These are phyloP conservation scores for Trichogramma evanescens DNA, from an alignment of 2,888 invertebrate species.

Conservation along the genomic window DNA sequence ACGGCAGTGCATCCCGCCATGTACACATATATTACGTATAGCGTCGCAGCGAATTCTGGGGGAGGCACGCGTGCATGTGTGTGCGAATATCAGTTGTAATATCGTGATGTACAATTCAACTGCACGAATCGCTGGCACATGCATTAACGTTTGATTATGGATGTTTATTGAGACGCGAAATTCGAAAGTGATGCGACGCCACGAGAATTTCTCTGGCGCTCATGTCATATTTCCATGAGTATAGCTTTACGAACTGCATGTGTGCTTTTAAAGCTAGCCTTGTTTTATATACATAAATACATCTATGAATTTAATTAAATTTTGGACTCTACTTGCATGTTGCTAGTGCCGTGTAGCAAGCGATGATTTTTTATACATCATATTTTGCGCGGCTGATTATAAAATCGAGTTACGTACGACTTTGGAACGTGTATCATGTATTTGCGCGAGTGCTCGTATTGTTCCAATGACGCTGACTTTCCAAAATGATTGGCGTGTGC, in stretches of 20 bases:
- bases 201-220: not conserved
- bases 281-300: too few species aligned
- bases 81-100: too few species aligned
- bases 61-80: too few species aligned
- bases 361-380: conserved; percentile 23
- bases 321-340: not conserved
- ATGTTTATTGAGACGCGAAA: conserved; percentile 18
- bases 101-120: too few species aligned
- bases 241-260: not conserved
- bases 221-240: not conserved
- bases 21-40: too few species aligned
- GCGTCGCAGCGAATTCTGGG: too few species aligned
- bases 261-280: not conserved
- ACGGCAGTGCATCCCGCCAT: too few species aligned
- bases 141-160: conserved; percentile 20
- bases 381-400: not conserved
- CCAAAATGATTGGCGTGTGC: conserved; percentile 6
- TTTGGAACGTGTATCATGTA: not conserved
- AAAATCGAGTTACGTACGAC: not conserved
- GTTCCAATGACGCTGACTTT: conserved; percentile 9
- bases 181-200: not conserved
- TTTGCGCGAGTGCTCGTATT: not conserved
- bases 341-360: not conserved
- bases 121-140: not conserved
- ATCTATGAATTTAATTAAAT: conserved; percentile 12